Evolutionary conservation across 2,113 vertebrate species (phyloP).

Genomic region (Sturnus vulgaris): DNA sequence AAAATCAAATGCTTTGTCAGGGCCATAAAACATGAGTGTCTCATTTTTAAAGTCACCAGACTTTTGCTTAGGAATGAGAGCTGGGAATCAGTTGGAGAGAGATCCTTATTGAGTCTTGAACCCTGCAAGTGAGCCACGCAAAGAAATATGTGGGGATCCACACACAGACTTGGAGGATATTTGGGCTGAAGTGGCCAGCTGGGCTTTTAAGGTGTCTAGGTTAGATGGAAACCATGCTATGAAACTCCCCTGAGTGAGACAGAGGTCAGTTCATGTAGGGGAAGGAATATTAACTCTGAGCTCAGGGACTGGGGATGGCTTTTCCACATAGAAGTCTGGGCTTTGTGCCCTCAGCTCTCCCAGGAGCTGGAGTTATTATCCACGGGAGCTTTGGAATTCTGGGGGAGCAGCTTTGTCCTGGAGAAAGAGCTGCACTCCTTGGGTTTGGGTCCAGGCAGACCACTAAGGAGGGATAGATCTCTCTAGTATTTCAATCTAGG

Average conservation of each 20-base stretch:
- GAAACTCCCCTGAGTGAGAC: background rate
- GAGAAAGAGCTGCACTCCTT: background rate
- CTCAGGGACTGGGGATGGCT: background rate
- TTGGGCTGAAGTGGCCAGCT: background rate
- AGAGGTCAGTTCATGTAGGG: background rate
- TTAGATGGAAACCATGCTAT: background rate
- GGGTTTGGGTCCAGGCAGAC: background rate
- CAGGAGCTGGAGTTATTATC: background rate
- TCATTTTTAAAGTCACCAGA: background rate
- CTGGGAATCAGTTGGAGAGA: background rate
- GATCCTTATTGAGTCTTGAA: background rate
- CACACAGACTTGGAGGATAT: fast-evolving
- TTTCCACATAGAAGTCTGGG: background rate
- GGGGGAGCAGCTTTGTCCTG: background rate
- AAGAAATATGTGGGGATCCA: background rate
- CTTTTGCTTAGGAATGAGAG: background rate
- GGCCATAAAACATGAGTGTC: background rate
- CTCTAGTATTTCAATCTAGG: background rate
- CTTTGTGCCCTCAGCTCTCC: background rate
- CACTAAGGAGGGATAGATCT: background rate
- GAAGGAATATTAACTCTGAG: background rate
- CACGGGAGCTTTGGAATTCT: background rate
- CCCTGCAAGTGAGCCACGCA: background rate
- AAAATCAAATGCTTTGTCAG: conserved; percentile 21
- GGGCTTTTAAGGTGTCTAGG: background rate